Evolutionary conservation across 53 echinoderm and acorn worm genomes (phyloP).

Genomic region (Zoroaster sp.): DNA sequence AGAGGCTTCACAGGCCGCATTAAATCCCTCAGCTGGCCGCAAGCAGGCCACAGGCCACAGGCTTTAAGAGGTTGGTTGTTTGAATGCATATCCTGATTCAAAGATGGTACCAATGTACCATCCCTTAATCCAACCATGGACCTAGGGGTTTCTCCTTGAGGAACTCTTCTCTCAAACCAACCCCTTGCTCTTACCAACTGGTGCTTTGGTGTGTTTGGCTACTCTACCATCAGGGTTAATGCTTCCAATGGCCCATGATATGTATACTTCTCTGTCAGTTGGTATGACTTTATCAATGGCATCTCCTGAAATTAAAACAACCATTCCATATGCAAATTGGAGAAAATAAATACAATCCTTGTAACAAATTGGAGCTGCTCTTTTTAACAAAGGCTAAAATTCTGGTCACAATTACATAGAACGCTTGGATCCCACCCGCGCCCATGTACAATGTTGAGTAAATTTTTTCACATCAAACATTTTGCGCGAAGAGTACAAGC

Average conservation of each 20-base stretch:
- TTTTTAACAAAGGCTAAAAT: too few relatives aligned
- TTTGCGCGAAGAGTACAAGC: too few relatives aligned
- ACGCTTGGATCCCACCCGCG: not conserved
- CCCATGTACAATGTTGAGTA: too few relatives aligned
- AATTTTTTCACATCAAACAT: too few relatives aligned
- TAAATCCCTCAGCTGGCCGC: not conserved
- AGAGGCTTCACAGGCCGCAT: too few relatives aligned
- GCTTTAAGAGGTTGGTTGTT: too few relatives aligned
- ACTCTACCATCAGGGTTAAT: constrained; percentile 59
- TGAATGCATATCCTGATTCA: too few relatives aligned
- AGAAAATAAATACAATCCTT: too few relatives aligned
- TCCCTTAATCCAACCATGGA: not conserved
- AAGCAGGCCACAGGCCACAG: not conserved
- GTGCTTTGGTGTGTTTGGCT: constrained; percentile 52
- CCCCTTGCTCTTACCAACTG: not conserved
- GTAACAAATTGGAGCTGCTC: too few relatives aligned
- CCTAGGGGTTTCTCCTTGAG: not conserved
- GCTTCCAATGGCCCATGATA: constrained; percentile 69
- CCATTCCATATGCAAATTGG: not conserved
- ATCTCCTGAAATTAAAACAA: constrained; percentile 26
- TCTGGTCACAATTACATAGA: not conserved
- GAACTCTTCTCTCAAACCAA: not conserved
- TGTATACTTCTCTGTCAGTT: constrained; percentile 1
- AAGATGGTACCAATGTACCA: not conserved
- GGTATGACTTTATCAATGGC: constrained; percentile 43